These are phyloP conservation scores for Ostrea edulis DNA, from an alignment of 1,140 invertebrate species.

Conservation along the genomic window DNA sequence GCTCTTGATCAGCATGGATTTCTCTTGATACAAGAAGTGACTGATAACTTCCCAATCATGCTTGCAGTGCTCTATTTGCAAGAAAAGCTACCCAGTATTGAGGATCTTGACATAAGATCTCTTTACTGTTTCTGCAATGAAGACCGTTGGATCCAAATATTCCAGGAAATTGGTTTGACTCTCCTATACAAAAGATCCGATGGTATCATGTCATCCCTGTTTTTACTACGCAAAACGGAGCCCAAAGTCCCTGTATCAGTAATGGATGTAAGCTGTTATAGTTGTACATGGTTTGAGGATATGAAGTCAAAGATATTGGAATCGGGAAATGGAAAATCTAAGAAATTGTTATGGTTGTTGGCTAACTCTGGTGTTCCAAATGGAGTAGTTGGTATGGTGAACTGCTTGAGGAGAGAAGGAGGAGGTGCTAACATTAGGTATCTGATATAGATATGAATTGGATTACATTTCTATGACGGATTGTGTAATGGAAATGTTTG, in stretches of 20 bases:
- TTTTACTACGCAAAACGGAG: slow-evolving; percentile 69
- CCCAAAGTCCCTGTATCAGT: slow-evolving; percentile 20
- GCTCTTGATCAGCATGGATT: slow-evolving; percentile 87
- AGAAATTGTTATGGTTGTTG: slow-evolving; percentile 76
- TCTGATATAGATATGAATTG: background rate
- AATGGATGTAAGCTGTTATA: slow-evolving; percentile 74
- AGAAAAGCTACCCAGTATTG: slow-evolving; percentile 57
- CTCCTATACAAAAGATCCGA: slow-evolving; percentile 76
- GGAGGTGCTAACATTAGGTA: slow-evolving; percentile 87
- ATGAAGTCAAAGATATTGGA: slow-evolving; percentile 85
- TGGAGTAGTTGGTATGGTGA: slow-evolving; percentile 92
- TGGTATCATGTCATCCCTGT: slow-evolving; percentile 72
- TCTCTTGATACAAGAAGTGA: slow-evolving; percentile 87
- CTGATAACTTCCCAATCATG: slow-evolving; percentile 78
- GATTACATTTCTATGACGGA: too few species aligned
- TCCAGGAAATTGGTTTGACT: slow-evolving; percentile 79
- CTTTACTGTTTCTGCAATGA: slow-evolving; percentile 73
- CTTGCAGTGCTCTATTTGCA: slow-evolving; percentile 47
- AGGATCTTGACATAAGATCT: slow-evolving; percentile 59
- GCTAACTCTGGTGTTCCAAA: slow-evolving; percentile 74
- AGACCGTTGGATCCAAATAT: slow-evolving; percentile 74
- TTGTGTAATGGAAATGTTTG: background rate
- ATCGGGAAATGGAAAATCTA: slow-evolving; percentile 77
- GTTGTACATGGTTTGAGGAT: slow-evolving; percentile 87
- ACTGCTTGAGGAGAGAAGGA: slow-evolving; percentile 91